Conservation (phyloP, 2,113 vertebrate genomes). For the Onychostoma macrolepis region DNA sequence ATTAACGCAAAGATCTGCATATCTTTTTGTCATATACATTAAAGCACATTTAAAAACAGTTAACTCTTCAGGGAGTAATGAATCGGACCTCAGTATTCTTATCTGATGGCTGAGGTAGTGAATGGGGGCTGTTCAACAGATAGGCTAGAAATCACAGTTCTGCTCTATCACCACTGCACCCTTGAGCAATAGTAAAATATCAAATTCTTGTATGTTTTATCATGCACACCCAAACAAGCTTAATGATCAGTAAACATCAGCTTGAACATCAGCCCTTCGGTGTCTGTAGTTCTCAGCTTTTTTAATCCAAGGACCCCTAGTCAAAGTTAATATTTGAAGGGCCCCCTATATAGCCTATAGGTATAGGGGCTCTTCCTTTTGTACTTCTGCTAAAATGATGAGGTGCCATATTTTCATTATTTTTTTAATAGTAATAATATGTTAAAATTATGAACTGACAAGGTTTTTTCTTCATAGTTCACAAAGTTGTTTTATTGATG, state of each 20-base stretch:
- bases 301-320: background rate
- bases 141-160: background rate
- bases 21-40: background rate
- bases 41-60: background rate
- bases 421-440: background rate
- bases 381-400: background rate
- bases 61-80: background rate
- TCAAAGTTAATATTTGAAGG: slow-evolving; percentile 8
- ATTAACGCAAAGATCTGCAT: background rate
- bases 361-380: background rate
- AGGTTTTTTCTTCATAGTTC: no score
- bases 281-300: background rate
- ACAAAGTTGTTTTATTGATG: no score
- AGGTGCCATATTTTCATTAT: background rate
- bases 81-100: background rate
- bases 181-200: background rate
- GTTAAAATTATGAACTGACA: background rate
- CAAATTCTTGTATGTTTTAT: background rate
- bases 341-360: background rate
- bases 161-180: background rate
- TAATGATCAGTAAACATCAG: background rate
- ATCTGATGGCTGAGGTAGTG: background rate
- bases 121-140: background rate
- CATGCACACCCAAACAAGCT: background rate
- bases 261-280: background rate